Conservation (phyloP, 2,113 vertebrate species). For the Pachypanchax playfairii region DNA sequence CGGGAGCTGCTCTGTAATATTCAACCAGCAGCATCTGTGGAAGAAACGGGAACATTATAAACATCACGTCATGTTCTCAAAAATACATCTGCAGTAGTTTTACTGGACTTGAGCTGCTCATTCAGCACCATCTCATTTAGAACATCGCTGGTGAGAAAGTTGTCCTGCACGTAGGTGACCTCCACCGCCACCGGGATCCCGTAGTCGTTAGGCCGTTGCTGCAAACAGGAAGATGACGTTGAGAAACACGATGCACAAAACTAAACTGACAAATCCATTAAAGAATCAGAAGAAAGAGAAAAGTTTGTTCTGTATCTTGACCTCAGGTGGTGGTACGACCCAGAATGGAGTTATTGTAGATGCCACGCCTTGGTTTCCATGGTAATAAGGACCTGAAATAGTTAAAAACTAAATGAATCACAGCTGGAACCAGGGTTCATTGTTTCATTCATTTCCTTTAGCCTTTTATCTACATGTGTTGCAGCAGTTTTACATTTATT, state of each 20-base stretch:
- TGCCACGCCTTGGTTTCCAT: conserved; percentile 87
- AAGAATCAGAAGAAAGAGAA: background rate
- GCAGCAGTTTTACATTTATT: no score
- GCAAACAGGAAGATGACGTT: conserved; percentile 7
- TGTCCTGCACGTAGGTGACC: conserved; percentile 92
- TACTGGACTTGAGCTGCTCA: fast-evolving
- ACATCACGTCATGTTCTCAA: background rate
- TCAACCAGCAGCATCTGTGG: conserved; percentile 90
- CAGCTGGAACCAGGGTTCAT: background rate
- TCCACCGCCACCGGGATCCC: conserved; percentile 96
- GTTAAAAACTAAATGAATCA: background rate
- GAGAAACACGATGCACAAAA: background rate
- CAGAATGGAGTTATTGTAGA: conserved; percentile 95
- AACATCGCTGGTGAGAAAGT: conserved; percentile 92
- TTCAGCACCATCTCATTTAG: conserved; percentile 92
- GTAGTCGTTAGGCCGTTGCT: conserved; percentile 95
- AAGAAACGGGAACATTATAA: background rate
- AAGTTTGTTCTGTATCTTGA: conserved; percentile 44
- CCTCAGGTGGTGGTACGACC: conserved; percentile 95
- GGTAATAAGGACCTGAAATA: conserved; percentile 89
- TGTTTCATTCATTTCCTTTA: no score
- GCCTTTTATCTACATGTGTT: background rate
- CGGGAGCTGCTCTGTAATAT: conserved; percentile 89
- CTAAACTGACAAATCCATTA: background rate
- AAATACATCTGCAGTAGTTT: background rate